Evolutionary conservation across 2,888 invertebrate species (phyloP).

Genomic region (Leucoma salicis): DNA sequence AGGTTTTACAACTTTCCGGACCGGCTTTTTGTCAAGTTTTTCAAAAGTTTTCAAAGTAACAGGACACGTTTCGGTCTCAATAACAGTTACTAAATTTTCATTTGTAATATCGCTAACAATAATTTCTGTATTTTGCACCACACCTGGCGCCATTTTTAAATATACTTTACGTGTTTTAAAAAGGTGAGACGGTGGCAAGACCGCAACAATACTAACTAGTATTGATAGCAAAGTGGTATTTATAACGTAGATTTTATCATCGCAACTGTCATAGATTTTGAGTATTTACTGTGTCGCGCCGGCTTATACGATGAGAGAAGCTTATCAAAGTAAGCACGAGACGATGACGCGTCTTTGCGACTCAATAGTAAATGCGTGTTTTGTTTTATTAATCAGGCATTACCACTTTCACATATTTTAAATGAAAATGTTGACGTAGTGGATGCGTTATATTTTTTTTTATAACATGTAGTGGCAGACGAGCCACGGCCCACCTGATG

Average conservation of each 20-base stretch:
- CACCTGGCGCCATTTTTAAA: constrained; percentile 64
- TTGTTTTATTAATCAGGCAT: too few relatives aligned
- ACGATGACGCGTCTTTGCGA: not conserved
- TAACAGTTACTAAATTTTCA: constrained; percentile 36
- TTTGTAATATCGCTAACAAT: constrained; percentile 45
- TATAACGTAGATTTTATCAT: constrained; percentile 65
- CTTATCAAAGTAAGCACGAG: constrained; percentile 7
- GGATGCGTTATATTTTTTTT: too few relatives aligned
- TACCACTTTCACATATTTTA: too few relatives aligned
- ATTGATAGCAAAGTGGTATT: constrained; percentile 54
- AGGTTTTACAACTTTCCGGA: constrained; percentile 55
- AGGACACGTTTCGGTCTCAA: constrained; percentile 46
- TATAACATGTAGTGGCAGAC: too few relatives aligned
- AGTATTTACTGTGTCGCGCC: constrained; percentile 26
- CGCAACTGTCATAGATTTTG: constrained; percentile 27
- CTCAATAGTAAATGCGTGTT: too few relatives aligned
- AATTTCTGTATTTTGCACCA: constrained; percentile 54
- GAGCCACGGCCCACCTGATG: too few relatives aligned
- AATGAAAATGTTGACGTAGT: too few relatives aligned
- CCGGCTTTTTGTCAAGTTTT: constrained; percentile 38
- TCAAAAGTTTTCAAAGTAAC: constrained; percentile 31
- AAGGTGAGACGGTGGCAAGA: constrained; percentile 45
- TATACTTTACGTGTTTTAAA: constrained; percentile 9
- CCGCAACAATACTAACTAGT: constrained; percentile 57
- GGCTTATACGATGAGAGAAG: constrained; percentile 1